Base-by-base conservation (phyloP, 92 coral and sea anemone species). In the Plumapathes pennacea region DNA sequence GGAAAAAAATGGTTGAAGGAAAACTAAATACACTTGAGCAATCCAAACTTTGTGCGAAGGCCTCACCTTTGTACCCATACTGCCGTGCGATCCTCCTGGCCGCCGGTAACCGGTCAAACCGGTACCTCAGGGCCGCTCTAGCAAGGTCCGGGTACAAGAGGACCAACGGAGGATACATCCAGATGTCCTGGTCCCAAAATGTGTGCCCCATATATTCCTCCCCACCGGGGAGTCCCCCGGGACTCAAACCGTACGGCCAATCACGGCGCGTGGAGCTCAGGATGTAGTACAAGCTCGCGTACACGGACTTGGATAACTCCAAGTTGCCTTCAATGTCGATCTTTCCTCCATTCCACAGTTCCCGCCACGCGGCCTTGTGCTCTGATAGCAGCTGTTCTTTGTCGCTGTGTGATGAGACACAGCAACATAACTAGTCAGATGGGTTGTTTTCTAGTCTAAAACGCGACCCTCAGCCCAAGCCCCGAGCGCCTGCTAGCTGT, bases 191-290 rank as follows among this genome's bases (percentile, higher is more conserved):
- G 62, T 86, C 95, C 95, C 95, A 86, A 44, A 86, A 86, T 30
- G 95, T 82, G 46, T 86, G 95, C 13, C 95, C 95, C 95, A 84
- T 82, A 55, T 86, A 86, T 47, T 86, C 95, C 60, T 86, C 87
- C 33, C 76, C 88, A 27, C 85, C 88, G 14, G 95, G 74, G 19
- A 86, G 66, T 42, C 95, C 84, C 50, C 95, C 95, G 26, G 96
- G 96, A 53, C 96, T 85, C 63, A 85, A 67, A 29, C 88, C 92
- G 60, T 68, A 69, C 39, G 92, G 76, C 88, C 92, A 85, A 69
- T 85, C 92, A 36, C 63, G 62, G 17, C 92, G 78, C 36, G 86
- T 85, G 37, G 92, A 85, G 54, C 92, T 85, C 39, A 85, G 80
- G 17, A 85, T 74, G 65, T 85, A 85, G 60, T 80, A 80, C 88